phyloP scores from a whole-genome alignment of 2,113 vertebrate species.

The Colossoma macropomum region DNA sequence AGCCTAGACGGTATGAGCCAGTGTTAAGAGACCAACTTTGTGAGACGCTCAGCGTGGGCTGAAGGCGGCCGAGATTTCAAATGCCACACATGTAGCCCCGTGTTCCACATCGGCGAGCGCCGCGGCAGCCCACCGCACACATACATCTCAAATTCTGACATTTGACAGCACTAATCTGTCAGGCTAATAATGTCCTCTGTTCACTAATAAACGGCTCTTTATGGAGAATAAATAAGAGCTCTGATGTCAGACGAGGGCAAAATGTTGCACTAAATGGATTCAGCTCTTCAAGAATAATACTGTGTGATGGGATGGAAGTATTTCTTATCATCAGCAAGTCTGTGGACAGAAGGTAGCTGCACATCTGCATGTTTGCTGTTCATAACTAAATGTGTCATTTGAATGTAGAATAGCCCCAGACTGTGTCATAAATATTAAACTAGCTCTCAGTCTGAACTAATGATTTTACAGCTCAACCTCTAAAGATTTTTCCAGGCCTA shows the following conservation, averaged over 20 bases:
- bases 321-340: neutral
- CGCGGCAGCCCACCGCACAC: conserved; percentile 68
- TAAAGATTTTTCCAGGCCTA: too few relatives aligned
- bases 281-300: neutral
- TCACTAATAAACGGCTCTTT: conserved; percentile 59
- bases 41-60: neutral
- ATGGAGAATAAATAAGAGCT: conserved; percentile 23
- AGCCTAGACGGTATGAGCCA: too few relatives aligned
- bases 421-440: too few relatives aligned
- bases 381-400: neutral
- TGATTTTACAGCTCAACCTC: too few relatives aligned
- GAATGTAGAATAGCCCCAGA: too few relatives aligned
- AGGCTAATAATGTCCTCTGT: conserved; percentile 59
- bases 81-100: conserved; percentile 42
- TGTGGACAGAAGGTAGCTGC: neutral
- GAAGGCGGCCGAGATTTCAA: neutral
- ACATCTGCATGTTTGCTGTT: neutral
- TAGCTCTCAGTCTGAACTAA: too few relatives aligned
- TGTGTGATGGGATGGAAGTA: neutral
- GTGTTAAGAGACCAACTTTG: neutral
- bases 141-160: conserved; percentile 67
- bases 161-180: conserved; percentile 65
- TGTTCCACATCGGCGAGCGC: conserved; percentile 65
- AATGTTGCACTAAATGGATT: neutral
- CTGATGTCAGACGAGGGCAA: neutral